Evolutionary conservation across 2,113 vertebrate species (phyloP).

Genomic region (Rhinoderma darwinii): DNA sequence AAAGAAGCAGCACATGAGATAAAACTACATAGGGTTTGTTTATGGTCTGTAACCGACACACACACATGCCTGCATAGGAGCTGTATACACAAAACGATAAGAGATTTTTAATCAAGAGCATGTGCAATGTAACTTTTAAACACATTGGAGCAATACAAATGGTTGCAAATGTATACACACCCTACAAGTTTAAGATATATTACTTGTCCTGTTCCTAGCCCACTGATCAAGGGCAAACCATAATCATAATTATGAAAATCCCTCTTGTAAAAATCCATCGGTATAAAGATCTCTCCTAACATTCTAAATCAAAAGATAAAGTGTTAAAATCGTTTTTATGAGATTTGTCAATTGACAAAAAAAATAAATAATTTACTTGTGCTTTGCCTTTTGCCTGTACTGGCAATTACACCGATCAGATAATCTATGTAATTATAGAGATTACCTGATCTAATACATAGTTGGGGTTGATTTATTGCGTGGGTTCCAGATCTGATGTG

Average conservation of each 20-base stretch:
- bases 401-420: slow-evolving; percentile 45
- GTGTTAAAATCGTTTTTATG: slow-evolving; percentile 13
- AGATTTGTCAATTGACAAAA: slow-evolving; percentile 47
- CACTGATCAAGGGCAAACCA: not conserved
- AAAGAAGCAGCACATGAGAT: too few relatives aligned
- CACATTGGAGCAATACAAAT: not conserved
- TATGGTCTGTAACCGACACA: too few relatives aligned
- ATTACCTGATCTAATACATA: slow-evolving; percentile 51
- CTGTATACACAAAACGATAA: too few relatives aligned
- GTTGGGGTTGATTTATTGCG: slow-evolving; percentile 49
- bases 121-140: too few relatives aligned
- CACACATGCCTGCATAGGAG: too few relatives aligned
- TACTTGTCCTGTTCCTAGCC: too few relatives aligned
- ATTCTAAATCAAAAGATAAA: slow-evolving; percentile 23
- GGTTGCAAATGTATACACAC: too few relatives aligned
- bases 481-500: slow-evolving; percentile 33
- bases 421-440: slow-evolving; percentile 56
- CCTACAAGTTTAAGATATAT: too few relatives aligned
- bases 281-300: slow-evolving; percentile 20
- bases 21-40: too few relatives aligned
- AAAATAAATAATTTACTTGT: slow-evolving; percentile 32
- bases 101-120: too few relatives aligned
- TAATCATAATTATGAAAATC: not conserved
- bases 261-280: slow-evolving; percentile 1
- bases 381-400: slow-evolving; percentile 25